Percentiles rank a stretch among this genome's conserved stretches.
phyloP scores from a whole-genome alignment of 2,888 invertebrate species.

The Tubulanus polymorphus region DNA sequence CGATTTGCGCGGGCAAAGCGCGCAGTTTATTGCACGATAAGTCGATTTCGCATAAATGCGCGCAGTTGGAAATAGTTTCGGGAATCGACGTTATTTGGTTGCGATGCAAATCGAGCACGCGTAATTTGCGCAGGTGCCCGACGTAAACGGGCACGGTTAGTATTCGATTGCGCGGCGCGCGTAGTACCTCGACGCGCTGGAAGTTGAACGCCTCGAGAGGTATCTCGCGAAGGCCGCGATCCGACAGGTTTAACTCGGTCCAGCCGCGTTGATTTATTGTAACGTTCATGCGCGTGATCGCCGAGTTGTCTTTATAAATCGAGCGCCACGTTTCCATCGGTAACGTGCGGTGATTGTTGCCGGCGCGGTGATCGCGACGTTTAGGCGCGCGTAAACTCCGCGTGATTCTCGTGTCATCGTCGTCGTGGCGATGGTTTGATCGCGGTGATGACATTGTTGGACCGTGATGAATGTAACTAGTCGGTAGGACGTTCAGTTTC shows the following conservation, averaged over 20 bases:
- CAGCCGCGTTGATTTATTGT: constrained; percentile 23
- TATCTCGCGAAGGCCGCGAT: constrained; percentile 26
- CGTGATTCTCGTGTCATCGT: too few relatives aligned
- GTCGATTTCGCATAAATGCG: constrained; percentile 31
- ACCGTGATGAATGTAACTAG: too few relatives aligned
- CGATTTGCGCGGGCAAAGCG: constrained; percentile 27
- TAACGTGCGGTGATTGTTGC: too few relatives aligned
- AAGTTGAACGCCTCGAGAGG: constrained; percentile 33
- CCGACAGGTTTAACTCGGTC: constrained; percentile 35
- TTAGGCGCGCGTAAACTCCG: too few relatives aligned
- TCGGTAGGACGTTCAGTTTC: too few relatives aligned
- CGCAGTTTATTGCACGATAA: constrained; percentile 33
- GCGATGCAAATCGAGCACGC: constrained; percentile 31
- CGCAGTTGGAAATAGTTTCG: constrained; percentile 45
- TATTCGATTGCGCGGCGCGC: constrained; percentile 37
- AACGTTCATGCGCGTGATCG: constrained; percentile 9
- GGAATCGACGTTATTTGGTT: constrained; percentile 37
- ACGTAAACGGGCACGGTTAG: constrained; percentile 33
- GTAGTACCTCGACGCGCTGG: constrained; percentile 35
- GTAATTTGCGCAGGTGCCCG: constrained; percentile 33
- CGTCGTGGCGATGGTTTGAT: too few relatives aligned
- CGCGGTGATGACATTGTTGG: too few relatives aligned
- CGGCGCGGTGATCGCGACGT: too few relatives aligned
- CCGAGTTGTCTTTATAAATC: too few relatives aligned
- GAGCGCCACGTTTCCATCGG: too few relatives aligned